These are phyloP conservation scores for Diorhabda carinulata DNA, from an alignment of 1,140 invertebrate species.

Conservation along the genomic window DNA sequence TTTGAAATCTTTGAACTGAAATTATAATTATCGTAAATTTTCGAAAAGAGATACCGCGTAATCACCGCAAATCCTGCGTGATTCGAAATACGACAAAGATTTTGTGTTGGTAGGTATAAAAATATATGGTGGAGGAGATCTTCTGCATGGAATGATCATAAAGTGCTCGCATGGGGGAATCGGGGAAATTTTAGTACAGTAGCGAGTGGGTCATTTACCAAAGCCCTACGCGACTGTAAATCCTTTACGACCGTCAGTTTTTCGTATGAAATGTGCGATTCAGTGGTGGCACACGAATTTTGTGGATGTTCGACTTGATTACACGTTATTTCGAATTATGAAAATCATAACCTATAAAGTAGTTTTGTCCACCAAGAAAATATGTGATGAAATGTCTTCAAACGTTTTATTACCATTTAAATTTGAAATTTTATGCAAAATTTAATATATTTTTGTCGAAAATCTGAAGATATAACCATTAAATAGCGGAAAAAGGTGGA, in stretches of 20 bases:
- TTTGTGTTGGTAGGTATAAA: background rate
- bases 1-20: no score
- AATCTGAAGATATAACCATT: no score
- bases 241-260: slow-evolving; percentile 27
- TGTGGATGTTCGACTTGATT: no score
- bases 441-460: no score
- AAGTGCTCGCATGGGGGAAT: slow-evolving; percentile 27
- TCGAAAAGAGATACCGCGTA: slow-evolving; percentile 4
- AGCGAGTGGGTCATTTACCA: slow-evolving; percentile 26
- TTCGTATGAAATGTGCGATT: slow-evolving; percentile 15
- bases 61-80: slow-evolving; percentile 31
- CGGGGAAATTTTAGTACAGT: slow-evolving; percentile 30
- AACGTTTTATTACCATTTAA: no score
- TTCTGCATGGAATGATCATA: slow-evolving; percentile 37
- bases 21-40: no score
- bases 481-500: no score
- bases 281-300: background rate
- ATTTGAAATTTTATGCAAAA: no score
- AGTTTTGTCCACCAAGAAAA: no score
- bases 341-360: no score
- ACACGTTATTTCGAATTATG: no score
- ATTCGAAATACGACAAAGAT: slow-evolving; percentile 29
- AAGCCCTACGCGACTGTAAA: slow-evolving; percentile 36
- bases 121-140: slow-evolving; percentile 27
- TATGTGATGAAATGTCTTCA: no score